A percentile compares a stretch with the other conserved stretches of the same genome.
Conservation (phyloP, 2,113 vertebrate species). For the Typhlomys cinereus region DNA sequence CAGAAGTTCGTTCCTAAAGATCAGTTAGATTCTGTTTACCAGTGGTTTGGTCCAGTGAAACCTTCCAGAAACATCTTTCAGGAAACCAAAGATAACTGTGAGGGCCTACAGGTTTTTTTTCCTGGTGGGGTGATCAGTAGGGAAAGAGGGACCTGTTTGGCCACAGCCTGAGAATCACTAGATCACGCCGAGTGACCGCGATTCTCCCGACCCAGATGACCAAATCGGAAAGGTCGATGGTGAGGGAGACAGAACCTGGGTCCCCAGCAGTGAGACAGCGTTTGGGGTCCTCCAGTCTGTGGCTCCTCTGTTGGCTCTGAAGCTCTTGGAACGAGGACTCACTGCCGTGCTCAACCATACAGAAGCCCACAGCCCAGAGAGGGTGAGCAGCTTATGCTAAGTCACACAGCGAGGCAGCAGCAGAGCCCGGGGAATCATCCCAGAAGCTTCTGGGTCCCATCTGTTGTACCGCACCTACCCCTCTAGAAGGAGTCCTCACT, state of each 20-base stretch:
- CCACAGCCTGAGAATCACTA: not conserved
- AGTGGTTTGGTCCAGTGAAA: not conserved
- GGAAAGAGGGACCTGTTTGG: not conserved
- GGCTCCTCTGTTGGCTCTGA: too few species aligned
- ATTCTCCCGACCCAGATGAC: too few species aligned
- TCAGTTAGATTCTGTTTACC: not conserved
- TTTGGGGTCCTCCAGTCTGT: too few species aligned
- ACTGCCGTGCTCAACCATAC: too few species aligned
- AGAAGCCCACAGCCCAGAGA: too few species aligned
- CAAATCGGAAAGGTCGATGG: too few species aligned
- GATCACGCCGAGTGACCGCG: too few species aligned
- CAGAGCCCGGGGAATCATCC: not conserved
- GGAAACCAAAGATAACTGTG: not conserved
- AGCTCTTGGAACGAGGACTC: too few species aligned
- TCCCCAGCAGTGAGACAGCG: too few species aligned
- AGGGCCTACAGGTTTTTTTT: too few species aligned
- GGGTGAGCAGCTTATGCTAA: not conserved
- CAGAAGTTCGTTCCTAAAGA: not conserved
- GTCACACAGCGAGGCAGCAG: not conserved
- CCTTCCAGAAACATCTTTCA: not conserved
- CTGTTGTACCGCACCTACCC: not conserved
- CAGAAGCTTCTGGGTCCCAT: not conserved
- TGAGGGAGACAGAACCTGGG: too few species aligned
- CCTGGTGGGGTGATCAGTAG: too few species aligned
- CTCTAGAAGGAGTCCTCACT: not conserved